These are phyloP conservation scores for Catocala sponsa DNA, from an alignment of 2,888 invertebrate genomes.

Conservation along the genomic window DNA sequence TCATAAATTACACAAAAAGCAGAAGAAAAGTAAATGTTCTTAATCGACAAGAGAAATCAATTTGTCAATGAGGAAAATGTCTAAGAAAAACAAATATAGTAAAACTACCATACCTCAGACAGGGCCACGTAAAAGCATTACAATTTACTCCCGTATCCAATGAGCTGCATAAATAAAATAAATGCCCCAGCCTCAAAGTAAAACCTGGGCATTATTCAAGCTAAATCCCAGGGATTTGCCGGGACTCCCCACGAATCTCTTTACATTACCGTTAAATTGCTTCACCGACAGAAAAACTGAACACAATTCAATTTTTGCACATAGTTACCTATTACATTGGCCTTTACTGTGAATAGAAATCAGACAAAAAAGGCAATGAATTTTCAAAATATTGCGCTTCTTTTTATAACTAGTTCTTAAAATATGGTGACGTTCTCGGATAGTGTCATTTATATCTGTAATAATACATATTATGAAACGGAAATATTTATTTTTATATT, in stretches of 20 bases:
- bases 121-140: conserved; percentile 25
- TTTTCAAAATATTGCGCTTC: too few relatives aligned
- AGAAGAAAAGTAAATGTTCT: too few relatives aligned
- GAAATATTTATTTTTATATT: too few relatives aligned
- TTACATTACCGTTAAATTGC: conserved; percentile 53
- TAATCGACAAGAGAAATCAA: too few relatives aligned
- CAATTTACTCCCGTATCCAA: conserved; percentile 36
- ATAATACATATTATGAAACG: too few relatives aligned
- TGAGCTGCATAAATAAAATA: conserved; percentile 56
- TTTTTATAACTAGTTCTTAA: too few relatives aligned
- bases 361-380: too few relatives aligned
- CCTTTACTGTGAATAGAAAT: not conserved
- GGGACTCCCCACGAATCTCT: conserved; percentile 44
- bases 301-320: conserved; percentile 29
- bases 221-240: conserved; percentile 48
- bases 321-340: not conserved
- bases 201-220: conserved; percentile 54
- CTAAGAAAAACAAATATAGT: not conserved
- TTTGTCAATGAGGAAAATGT: too few relatives aligned
- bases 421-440: too few relatives aligned
- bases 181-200: conserved; percentile 46
- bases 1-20: too few relatives aligned
- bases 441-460: too few relatives aligned
- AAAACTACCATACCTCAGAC: conserved; percentile 13
- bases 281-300: conserved; percentile 40